These are phyloP conservation scores for Neopipo cinnamomea DNA, from an alignment of 2,113 vertebrate species.

Conservation along the genomic window DNA sequence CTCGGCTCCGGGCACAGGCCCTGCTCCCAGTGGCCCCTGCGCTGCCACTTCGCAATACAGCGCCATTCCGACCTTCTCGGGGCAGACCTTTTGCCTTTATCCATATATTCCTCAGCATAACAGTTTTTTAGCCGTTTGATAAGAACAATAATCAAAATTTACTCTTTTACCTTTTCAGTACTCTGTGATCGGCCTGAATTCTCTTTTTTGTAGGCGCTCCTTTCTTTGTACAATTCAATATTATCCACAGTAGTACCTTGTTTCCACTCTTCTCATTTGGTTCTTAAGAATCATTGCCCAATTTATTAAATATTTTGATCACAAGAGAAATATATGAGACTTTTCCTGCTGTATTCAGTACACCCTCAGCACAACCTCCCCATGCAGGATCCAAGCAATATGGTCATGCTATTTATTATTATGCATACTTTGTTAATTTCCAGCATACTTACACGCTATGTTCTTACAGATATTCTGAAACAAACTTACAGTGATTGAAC, in stretches of 20 bases:
- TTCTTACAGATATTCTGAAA: neutral
- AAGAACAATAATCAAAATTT: neutral
- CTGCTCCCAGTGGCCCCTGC: rapidly evolving
- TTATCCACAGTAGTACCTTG: neutral
- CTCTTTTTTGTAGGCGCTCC: neutral
- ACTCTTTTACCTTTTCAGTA: neutral
- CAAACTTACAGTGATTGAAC: neutral
- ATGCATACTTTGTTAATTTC: neutral
- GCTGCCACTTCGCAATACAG: neutral
- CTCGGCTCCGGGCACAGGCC: neutral
- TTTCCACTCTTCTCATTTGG: neutral
- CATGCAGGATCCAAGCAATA: neutral
- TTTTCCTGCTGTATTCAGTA: neutral
- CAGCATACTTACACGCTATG: neutral
- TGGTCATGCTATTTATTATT: neutral
- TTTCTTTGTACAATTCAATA: neutral
- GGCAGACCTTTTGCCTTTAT: neutral
- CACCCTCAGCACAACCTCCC: neutral
- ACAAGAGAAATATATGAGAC: neutral
- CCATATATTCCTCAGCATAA: neutral
- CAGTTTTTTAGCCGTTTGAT: neutral
- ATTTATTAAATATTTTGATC: neutral
- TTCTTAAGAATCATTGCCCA: neutral
- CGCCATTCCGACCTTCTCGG: neutral
- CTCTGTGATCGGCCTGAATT: neutral